Percentiles rank a stretch among this genome's conserved stretches.
These are phyloP conservation scores for Tyto alba DNA, from an alignment of 2,113 vertebrate genomes.

Conservation along the genomic window DNA sequence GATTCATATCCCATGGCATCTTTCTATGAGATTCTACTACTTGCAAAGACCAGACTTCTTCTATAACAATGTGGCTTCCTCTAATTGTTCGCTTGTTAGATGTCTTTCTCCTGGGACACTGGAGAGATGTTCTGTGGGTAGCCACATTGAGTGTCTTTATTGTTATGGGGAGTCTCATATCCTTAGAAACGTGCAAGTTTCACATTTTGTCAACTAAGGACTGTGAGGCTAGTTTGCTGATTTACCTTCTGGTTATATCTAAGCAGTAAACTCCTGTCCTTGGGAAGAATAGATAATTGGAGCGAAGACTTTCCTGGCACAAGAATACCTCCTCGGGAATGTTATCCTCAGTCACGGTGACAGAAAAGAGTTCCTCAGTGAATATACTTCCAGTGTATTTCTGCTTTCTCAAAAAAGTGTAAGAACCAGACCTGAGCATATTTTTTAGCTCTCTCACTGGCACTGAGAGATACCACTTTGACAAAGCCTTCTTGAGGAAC, in stretches of 20 bases:
- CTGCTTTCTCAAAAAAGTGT: neutral
- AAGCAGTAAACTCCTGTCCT: neutral
- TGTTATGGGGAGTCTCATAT: neutral
- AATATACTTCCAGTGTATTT: neutral
- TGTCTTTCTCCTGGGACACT: neutral
- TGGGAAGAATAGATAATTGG: neutral
- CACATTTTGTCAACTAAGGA: neutral
- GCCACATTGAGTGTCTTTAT: neutral
- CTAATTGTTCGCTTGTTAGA: slow-evolving; percentile 32
- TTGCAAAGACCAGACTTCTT: neutral
- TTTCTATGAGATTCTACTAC: neutral
- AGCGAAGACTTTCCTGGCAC: neutral
- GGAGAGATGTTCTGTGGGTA: neutral
- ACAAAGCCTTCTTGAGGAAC: neutral
- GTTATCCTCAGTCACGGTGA: neutral
- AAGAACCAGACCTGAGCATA: neutral
- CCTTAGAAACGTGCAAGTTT: neutral
- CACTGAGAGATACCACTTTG: neutral
- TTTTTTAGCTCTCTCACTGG: neutral
- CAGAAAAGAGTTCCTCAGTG: neutral
- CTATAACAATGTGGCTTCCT: neutral
- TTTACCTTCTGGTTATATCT: neutral
- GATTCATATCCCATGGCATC: neutral
- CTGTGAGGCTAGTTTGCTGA: neutral
- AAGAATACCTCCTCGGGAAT: neutral